A percentile compares a stretch with the other conserved stretches of the same genome.
phyloP scores from a whole-genome alignment of 2,113 vertebrate genomes.

The Sprattus sprattus region DNA sequence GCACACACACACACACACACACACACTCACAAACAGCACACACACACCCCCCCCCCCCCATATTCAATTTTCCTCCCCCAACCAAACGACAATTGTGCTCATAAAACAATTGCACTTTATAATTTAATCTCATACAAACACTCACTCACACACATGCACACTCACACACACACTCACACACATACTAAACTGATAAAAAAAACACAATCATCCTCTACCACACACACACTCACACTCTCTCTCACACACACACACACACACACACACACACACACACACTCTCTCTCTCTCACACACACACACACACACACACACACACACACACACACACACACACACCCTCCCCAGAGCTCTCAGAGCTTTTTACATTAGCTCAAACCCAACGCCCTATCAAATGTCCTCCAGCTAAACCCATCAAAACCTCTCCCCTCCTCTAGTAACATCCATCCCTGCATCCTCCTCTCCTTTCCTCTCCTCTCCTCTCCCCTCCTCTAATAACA shows the following conservation, averaged over 20 bases:
- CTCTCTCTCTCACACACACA: no score
- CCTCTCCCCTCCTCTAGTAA: background rate
- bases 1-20: background rate
- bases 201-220: background rate
- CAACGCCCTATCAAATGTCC: background rate
- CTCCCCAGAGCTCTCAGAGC: background rate
- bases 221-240: background rate
- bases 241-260: background rate
- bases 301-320: background rate
- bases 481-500: background rate
- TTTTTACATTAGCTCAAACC: conserved; percentile 7
- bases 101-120: no score
- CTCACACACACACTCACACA: no score
- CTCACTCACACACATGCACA: background rate
- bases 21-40: background rate
- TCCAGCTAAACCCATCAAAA: conserved; percentile 24
- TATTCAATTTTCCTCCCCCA: background rate
- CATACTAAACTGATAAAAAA: no score
- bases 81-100: background rate
- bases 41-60: background rate
- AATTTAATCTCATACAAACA: no score
- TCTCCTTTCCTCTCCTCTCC: background rate
- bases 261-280: background rate
- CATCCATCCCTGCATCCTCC: background rate
- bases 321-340: background rate